These are phyloP conservation scores for Pachycephus smyrnensis DNA, from an alignment of 2,888 invertebrate species.

Conservation along the genomic window DNA sequence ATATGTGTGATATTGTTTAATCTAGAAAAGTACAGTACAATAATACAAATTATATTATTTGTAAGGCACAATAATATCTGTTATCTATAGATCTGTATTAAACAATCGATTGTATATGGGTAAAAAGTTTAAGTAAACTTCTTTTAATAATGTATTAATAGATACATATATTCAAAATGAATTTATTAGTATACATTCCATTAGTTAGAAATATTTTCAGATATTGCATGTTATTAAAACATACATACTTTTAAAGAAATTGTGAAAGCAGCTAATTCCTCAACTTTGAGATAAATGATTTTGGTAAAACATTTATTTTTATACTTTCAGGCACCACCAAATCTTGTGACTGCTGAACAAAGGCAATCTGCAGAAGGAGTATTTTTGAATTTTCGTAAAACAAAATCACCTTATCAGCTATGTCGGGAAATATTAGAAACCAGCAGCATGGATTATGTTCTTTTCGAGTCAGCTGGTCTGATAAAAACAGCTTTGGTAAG, in stretches of 20 bases:
- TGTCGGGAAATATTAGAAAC: constrained; percentile 84
- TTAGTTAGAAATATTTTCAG: too few relatives aligned
- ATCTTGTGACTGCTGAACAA: constrained; percentile 81
- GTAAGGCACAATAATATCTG: background rate
- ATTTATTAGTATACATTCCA: too few relatives aligned
- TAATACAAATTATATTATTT: background rate
- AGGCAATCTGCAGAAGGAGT: constrained; percentile 85
- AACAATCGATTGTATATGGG: background rate
- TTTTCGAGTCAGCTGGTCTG: constrained; percentile 88
- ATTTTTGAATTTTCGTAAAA: constrained; percentile 84
- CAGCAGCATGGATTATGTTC: constrained; percentile 80
- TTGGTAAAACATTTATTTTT: background rate
- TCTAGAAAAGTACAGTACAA: background rate
- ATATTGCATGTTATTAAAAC: too few relatives aligned
- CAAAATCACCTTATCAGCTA: constrained; percentile 83
- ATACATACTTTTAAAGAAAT: background rate
- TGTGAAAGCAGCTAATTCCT: background rate
- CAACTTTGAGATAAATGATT: background rate
- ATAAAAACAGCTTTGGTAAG: constrained; percentile 84
- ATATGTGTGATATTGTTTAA: background rate
- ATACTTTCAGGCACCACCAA: constrained; percentile 79
- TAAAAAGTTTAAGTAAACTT: background rate
- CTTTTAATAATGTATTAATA: background rate
- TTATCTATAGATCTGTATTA: background rate
- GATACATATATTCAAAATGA: background rate